Percentiles rank a stretch among this genome's conserved stretches.
Conservation (phyloP, 2,113 vertebrate genomes). For the Leptocoma aspasia region DNA sequence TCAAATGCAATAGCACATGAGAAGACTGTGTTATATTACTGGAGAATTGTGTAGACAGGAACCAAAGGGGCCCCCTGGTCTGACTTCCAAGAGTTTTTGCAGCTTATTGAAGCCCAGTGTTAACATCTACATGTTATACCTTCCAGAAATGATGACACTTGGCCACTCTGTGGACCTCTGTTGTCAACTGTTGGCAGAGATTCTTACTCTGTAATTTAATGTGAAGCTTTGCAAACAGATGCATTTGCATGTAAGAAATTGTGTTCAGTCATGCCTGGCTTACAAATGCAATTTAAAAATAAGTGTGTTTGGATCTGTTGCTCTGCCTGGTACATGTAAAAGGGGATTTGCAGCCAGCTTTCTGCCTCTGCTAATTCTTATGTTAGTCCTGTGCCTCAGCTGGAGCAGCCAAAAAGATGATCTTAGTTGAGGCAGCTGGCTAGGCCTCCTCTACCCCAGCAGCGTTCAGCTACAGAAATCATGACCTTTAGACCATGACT, state of each 20-base stretch:
- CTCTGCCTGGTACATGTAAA: slow-evolving; percentile 15
- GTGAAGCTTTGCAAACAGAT: slow-evolving; percentile 32
- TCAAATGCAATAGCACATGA: background rate
- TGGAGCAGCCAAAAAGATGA: slow-evolving; percentile 1
- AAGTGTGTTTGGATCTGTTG: slow-evolving; percentile 15
- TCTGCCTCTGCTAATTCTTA: slow-evolving; percentile 1
- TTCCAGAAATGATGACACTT: slow-evolving; percentile 45
- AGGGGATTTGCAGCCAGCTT: slow-evolving; percentile 23
- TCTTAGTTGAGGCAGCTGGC: background rate
- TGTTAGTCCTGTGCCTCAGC: background rate
- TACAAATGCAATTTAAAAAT: slow-evolving; percentile 9
- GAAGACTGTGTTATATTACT: background rate
- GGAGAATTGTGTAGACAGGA: background rate
- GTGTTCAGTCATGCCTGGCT: slow-evolving; percentile 32
- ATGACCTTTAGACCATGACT: background rate
- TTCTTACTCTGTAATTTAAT: background rate
- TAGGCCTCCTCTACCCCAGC: background rate
- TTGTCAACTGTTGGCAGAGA: slow-evolving; percentile 39
- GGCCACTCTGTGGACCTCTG: slow-evolving; percentile 13
- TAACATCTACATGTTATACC: background rate
- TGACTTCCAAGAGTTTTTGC: background rate
- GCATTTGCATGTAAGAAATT: slow-evolving; percentile 21
- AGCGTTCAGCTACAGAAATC: background rate
- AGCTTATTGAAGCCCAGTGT: background rate
- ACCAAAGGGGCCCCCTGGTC: background rate